Evolutionary conservation across 2,113 vertebrate species (phyloP).

Genomic region (Plectropomus leopardus): DNA sequence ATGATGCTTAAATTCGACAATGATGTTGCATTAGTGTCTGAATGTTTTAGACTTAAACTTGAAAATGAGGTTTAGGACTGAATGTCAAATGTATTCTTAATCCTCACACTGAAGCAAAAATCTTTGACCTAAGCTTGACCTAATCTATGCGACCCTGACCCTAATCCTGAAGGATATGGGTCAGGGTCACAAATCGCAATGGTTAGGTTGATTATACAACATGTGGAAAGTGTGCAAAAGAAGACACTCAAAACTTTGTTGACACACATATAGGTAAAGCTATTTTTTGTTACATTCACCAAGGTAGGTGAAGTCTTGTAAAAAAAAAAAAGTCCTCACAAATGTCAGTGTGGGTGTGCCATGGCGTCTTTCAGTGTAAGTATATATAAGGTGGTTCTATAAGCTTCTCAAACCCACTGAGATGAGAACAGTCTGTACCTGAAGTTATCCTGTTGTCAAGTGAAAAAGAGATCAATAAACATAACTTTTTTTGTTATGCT

Average conservation of each 20-base stretch:
- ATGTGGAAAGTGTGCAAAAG: background rate
- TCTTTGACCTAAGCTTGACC: constrained; percentile 45
- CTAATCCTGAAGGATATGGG: constrained; percentile 51
- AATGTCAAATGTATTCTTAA: constrained; percentile 29
- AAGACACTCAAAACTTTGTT: background rate
- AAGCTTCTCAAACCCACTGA: background rate
- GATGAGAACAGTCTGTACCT: background rate
- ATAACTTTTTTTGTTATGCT: background rate
- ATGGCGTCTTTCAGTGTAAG: background rate
- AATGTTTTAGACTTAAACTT: constrained; percentile 11
- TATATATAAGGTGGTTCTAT: background rate
- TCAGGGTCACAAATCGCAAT: constrained; percentile 15
- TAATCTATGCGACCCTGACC: constrained; percentile 31
- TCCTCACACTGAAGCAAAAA: constrained; percentile 24
- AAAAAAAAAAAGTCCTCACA: background rate
- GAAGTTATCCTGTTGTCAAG: background rate
- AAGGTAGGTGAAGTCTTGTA: background rate
- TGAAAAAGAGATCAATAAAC: background rate
- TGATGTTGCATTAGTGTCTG: constrained; percentile 30
- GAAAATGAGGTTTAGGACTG: background rate
- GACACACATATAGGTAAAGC: background rate
- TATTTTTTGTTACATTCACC: background rate
- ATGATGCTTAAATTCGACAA: constrained; percentile 6
- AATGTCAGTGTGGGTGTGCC: background rate
- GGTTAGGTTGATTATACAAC: constrained; percentile 14